Conservation (phyloP, 2,888 invertebrate species). For the Apoda limacodes region DNA sequence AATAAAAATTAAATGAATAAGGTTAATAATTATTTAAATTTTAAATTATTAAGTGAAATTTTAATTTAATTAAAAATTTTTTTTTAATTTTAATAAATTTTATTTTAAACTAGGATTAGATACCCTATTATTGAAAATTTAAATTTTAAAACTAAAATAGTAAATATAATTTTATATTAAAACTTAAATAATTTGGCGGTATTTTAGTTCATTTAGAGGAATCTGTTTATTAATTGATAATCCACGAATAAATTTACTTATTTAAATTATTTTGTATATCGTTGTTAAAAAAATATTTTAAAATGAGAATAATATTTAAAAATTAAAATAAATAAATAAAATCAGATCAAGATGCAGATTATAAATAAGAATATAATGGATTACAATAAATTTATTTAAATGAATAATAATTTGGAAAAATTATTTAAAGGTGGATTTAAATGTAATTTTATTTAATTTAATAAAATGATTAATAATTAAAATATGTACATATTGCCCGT, state of each 20-base stretch:
- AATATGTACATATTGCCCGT: constrained; percentile 84
- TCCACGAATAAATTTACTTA: too few species aligned
- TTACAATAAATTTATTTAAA: constrained; percentile 74
- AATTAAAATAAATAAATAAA: too few species aligned
- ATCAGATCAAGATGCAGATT: constrained; percentile 78
- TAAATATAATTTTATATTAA: constrained; percentile 70
- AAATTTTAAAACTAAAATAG: constrained; percentile 60
- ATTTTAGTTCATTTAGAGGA: constrained; percentile 78
- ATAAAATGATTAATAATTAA: constrained; percentile 73
- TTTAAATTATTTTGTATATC: too few species aligned
- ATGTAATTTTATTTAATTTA: constrained; percentile 69
- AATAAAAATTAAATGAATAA: constrained; percentile 36
- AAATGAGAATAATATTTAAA: too few species aligned
- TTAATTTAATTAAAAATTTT: constrained; percentile 54
- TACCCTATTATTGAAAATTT: constrained; percentile 75
- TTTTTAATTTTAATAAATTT: constrained; percentile 51
- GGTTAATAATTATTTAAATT: constrained; percentile 37
- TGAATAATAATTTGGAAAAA: constrained; percentile 45
- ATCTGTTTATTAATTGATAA: constrained; percentile 75
- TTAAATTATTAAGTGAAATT: constrained; percentile 70
- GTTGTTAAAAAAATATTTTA: too few species aligned
- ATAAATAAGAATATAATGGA: constrained; percentile 74
- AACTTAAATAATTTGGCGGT: constrained; percentile 78
- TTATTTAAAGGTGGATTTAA: constrained; percentile 74
- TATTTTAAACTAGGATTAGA: constrained; percentile 75